A percentile compares a stretch with the other conserved stretches of the same genome.
These are phyloP conservation scores for Coboldia fuscipes DNA, from an alignment of 1,140 invertebrate species.

Conservation along the genomic window DNA sequence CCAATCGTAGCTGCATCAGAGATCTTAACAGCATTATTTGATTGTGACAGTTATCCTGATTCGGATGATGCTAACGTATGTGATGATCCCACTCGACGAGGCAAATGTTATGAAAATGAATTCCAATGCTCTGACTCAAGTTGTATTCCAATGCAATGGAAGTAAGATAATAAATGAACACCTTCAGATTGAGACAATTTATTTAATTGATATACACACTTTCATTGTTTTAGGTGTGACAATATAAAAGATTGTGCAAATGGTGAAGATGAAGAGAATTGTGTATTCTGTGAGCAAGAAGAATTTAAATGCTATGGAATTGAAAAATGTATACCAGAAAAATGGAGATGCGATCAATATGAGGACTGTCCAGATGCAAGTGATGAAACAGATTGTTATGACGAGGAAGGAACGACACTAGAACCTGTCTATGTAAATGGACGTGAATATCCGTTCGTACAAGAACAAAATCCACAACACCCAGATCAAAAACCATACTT, in stretches of 20 bases:
- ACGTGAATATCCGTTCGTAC: constrained; percentile 15
- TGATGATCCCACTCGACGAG: constrained; percentile 17
- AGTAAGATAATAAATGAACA: constrained; percentile 4
- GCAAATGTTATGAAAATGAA: constrained; percentile 29
- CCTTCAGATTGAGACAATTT: not conserved
- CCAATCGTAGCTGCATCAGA: constrained; percentile 28
- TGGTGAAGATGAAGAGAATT: constrained; percentile 38
- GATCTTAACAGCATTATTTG: constrained; percentile 28
- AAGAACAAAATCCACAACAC: constrained; percentile 11
- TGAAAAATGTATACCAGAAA: constrained; percentile 45
- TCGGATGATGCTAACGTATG: constrained; percentile 21
- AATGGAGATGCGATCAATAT: constrained; percentile 59
- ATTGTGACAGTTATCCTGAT: constrained; percentile 34
- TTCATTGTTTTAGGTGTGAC: constrained; percentile 27
- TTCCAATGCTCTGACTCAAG: constrained; percentile 36
- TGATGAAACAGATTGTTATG: constrained; percentile 41
- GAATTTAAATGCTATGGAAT: constrained; percentile 30
- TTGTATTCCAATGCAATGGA: constrained; percentile 35
- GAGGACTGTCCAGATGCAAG: constrained; percentile 58
- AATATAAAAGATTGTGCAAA: constrained; percentile 36
- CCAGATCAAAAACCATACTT: constrained; percentile 1
- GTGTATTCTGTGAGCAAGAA: constrained; percentile 26
- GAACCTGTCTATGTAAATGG: constrained; percentile 11
- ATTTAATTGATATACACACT: not conserved
- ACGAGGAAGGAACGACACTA: constrained; percentile 10